Evolutionary conservation across 1,140 invertebrate genomes (phyloP), one percentile per base, ranked within the genome.

Genomic region (Chionoecetes opilio): DNA sequence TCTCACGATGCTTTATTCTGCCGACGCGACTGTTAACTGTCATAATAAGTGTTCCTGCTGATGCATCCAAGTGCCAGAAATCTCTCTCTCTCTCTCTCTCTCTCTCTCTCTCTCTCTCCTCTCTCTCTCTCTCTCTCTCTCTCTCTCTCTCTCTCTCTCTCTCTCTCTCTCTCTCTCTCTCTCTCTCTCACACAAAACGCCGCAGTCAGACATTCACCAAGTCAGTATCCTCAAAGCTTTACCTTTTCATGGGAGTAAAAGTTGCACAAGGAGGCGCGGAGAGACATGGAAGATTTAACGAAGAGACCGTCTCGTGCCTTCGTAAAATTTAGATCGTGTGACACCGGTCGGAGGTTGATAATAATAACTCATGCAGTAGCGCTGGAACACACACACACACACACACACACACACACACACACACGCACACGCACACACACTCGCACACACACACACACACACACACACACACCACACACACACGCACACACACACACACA

Each of bases 71-170:
- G 46, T 3, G 46, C 46, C 46, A 53, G 21, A 53, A 53, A 11
- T 90, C 38, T 46, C 88, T 53, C 41, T 31, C 37, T 89, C 8
- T 87, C n/a, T 87, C 3, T 87, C n/a, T 87, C 3, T 87, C n/a
- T 87, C 3, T 87, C n/a, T 87, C 85, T 86, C n/a, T 86, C 85
- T 86, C n/a, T 86, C 85, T 88, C 35, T 88, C 86, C 14, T 5
- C 14, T n/a, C n/a, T n/a, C n/a, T n/a, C n/a, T 86, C 84, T 37
- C 86, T 37, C 86, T 37, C 86, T 88, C 86, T 88, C 86, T 88
- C 86, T 88, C 86, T 88, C 86, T 88, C 86, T 88, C 86, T 88
- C 86, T 88, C 86, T 88, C 86, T 88, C 86, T 88, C 86, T 35
- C 38, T 41, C 38, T 41, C 38, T 41, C 38, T 41, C 38, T 41